A percentile compares a stretch with the other conserved stretches of the same genome.
These are phyloP conservation scores for Beris morrisii DNA, from an alignment of 2,888 invertebrate species.

Conservation along the genomic window DNA sequence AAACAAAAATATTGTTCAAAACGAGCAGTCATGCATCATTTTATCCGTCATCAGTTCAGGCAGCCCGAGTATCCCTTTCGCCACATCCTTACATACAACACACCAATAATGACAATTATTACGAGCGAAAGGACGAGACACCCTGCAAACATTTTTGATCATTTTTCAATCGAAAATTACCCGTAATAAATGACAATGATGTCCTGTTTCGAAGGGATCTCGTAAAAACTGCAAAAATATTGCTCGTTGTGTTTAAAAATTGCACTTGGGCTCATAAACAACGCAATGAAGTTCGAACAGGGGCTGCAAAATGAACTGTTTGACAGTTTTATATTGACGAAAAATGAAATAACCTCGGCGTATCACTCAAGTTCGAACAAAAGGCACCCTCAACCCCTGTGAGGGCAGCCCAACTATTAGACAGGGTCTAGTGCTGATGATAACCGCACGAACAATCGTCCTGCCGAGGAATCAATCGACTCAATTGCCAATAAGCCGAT, in stretches of 20 bases:
- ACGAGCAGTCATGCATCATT: slow-evolving; percentile 3
- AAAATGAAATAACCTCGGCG: slow-evolving; percentile 10
- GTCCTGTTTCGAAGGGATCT: neutral
- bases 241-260: slow-evolving; percentile 17
- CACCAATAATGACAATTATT: neutral
- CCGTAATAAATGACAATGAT: slow-evolving; percentile 19
- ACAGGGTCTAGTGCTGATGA: slow-evolving; percentile 21
- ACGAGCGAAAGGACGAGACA: neutral
- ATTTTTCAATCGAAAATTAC: slow-evolving; percentile 31
- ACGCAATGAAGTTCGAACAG: neutral
- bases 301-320: slow-evolving; percentile 14
- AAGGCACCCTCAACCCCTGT: too few relatives aligned
- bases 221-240: slow-evolving; percentile 17
- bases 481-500: slow-evolving; percentile 21
- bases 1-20: neutral
- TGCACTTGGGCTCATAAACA: slow-evolving; percentile 19
- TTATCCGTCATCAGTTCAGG: slow-evolving; percentile 10
- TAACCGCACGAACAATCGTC: slow-evolving; percentile 16
- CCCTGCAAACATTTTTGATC: neutral
- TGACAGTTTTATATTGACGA: slow-evolving; percentile 15
- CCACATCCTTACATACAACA: too few relatives aligned
- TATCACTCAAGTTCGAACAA: slow-evolving; percentile 21
- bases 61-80: neutral
- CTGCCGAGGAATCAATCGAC: slow-evolving; percentile 26
- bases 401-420: slow-evolving; percentile 16